Evolutionary conservation across 2,888 invertebrate genomes (phyloP).

Genomic region (Nomada ruficornis): DNA sequence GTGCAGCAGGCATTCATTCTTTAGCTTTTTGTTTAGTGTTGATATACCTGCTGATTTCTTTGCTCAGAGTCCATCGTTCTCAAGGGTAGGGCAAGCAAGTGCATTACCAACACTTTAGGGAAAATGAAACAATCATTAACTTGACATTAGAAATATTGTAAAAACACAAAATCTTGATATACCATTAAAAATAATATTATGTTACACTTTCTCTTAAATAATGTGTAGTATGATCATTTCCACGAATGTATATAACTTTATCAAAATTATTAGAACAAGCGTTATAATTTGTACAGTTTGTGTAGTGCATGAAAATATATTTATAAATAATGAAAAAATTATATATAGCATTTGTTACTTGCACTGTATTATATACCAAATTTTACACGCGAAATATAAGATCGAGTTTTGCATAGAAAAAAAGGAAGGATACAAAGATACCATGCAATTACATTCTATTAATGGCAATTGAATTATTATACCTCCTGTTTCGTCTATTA

Average conservation of each 20-base stretch:
- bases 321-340: constrained; percentile 9
- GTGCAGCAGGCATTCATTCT: constrained; percentile 83
- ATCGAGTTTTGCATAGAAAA: background rate
- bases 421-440: background rate
- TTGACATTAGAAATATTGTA: constrained; percentile 48
- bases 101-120: constrained; percentile 81
- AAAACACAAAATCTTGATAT: constrained; percentile 39
- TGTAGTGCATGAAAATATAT: constrained; percentile 10
- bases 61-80: constrained; percentile 81
- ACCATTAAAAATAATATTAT: constrained; percentile 30
- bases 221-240: background rate
- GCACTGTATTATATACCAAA: constrained; percentile 9
- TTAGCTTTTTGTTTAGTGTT: constrained; percentile 80
- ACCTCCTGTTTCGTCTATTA: no score
- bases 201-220: constrained; percentile 14
- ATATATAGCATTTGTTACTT: background rate
- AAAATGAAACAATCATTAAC: constrained; percentile 72
- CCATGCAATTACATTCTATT: background rate
- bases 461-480: background rate
- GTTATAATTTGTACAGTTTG: background rate
- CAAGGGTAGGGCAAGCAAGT: constrained; percentile 80
- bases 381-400: constrained; percentile 1
- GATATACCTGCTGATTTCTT: constrained; percentile 79
- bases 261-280: background rate
- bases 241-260: background rate